Evolutionary conservation across 2,888 invertebrate genomes (phyloP), one percentile per base, ranked within the genome.

Genomic region (Lochmaea capreae): DNA sequence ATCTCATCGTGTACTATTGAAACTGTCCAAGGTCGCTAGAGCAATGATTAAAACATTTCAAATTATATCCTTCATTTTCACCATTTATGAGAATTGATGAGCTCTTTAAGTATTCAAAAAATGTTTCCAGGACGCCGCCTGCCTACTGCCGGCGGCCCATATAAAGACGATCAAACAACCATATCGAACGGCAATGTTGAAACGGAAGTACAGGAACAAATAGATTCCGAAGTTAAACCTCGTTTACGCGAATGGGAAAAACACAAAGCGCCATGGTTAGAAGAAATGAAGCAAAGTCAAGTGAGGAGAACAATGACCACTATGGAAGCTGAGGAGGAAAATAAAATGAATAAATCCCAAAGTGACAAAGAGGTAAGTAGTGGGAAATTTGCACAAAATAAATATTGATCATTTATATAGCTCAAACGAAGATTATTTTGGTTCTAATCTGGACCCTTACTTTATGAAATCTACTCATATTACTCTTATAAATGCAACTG

Each of bases 201-300:
- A 57, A 33, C 61, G 10, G 46, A 77, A 3, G 78, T 80, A 49
- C 52, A 74, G 26, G 57, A 62, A 42, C 16, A 49, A 26, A 62
- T 72, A 10, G 76, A 71, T 69, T 62, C 65, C 63, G 75, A 77
- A 77, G 62, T 83, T 86, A 92, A 90, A 80, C 92, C 92, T 0
- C 91, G 91, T 75, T 88, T 92, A 1, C 89, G 93, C 14, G 92
- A 92, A 81, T 93, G 92, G 92, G 92, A 92, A 86, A 93, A 92
- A 82, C 92, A 92, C 80, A 91, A 90, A 82, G 93, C 92, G 63
- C 94, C 95, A 0, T 95, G 94, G 94, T 92, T 95, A 90, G 93
- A 91, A 78, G 95, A 95, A 84, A 89, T 95, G 78, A 94, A 94
- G 84, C 89, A 93, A 78, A 94, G 93, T 82, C 95, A 95, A 85